Evolutionary conservation across 2,113 vertebrate genomes (phyloP), one percentile per base, ranked within the genome.

Genomic region (Girardinichthys multiradiatus): DNA sequence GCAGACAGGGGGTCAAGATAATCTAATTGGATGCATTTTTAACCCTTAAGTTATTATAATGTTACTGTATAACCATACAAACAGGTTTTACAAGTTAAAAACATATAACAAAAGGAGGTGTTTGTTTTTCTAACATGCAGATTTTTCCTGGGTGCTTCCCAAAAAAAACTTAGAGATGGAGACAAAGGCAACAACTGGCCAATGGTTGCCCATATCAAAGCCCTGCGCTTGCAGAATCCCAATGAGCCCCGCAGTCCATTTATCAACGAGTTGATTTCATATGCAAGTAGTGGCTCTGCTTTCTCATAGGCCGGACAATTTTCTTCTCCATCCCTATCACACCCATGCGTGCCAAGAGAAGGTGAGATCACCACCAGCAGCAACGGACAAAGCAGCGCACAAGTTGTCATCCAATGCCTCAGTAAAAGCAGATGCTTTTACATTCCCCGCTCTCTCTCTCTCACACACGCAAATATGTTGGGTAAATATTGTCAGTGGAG

Each of bases 121-220:
- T 59, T 70, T 90, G 72, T 80, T 89, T 87, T 88, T 74, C 54
- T 14, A 70, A 74, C 76, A 87, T 91, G 83, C 86, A 74, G 85
- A 91, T 90, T 11, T 51, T 19, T 57, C 11, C 35, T 75, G 76
- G 74, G 57, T 63, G 57, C 58, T 33, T 58, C 45, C 61, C 60
- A 66, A 65, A 77, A 59, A 61, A n/a, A n/a, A n/a, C n/a, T n/a
- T n/a, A n/a, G n/a, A 88, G 79, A 90, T 89, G 92, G 76, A 91
- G 86, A 92, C 92, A 94, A 94, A 94, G 89, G 82, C 80, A 86
- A 80, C 82, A 85, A 85, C 80, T 86, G 82, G 76, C 79, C 84
- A 82, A 84, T 80, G 79, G 79, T 45, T 51, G 81, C 35, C 74
- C 83, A 82, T 70, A 84, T 90, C 79, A 86, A 80, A 86, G 60